Percentiles rank a stretch among this genome's conserved stretches.
Evolutionary conservation across 2,113 vertebrate species (phyloP).

Genomic region (Eclectus roratus): DNA sequence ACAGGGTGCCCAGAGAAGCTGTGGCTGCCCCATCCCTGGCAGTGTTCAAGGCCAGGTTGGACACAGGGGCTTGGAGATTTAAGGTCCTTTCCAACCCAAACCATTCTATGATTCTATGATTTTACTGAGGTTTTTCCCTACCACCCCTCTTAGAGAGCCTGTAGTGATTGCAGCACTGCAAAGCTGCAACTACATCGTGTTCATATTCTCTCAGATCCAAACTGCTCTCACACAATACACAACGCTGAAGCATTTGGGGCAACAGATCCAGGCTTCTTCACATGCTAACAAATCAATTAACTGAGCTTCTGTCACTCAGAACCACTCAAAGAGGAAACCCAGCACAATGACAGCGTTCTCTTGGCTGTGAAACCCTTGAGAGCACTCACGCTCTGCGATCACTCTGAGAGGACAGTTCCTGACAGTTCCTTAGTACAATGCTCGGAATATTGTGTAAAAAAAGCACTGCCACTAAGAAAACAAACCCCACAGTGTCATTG

Average conservation of each 20-base stretch:
- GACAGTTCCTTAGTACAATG: neutral
- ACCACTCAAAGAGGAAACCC: neutral
- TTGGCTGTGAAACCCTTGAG: rapidly evolving
- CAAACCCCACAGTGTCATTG: neutral
- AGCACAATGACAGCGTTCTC: rapidly evolving
- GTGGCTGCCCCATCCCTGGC: neutral
- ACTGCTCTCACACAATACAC: neutral
- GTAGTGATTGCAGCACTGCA: neutral
- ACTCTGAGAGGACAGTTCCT: neutral
- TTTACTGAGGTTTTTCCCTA: neutral
- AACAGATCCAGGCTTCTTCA: neutral
- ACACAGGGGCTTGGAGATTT: neutral
- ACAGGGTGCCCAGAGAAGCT: neutral
- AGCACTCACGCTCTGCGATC: rapidly evolving
- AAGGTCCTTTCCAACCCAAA: neutral
- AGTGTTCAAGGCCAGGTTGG: neutral
- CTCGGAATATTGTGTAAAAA: neutral
- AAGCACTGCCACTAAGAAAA: neutral
- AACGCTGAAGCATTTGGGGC: neutral
- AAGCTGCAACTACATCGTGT: neutral
- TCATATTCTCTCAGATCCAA: neutral
- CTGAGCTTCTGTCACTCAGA: neutral
- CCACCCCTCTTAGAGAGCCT: neutral
- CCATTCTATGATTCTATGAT: neutral
- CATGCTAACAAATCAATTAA: rapidly evolving